Evolutionary conservation across 2,113 vertebrate species (phyloP), one percentile per base, ranked within the genome.

Genomic region (Hassar affinis): DNA sequence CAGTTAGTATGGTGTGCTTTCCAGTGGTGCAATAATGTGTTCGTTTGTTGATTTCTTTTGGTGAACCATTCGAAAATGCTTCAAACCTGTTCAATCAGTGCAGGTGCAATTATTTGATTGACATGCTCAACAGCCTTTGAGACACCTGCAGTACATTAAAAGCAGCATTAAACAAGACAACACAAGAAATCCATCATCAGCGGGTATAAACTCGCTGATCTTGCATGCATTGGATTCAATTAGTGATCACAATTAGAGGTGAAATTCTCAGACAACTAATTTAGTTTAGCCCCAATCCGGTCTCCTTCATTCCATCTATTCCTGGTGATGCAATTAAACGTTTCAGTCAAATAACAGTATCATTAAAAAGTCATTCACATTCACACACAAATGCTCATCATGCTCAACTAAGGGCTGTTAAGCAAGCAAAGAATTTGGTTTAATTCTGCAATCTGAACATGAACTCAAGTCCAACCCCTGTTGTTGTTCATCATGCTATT

Each of bases 71-170:
- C 17, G 6, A 15, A 82, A 14, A 78, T 25, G 11, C 59, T 88
- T 90, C 96, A 94, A 95, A 99, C 98, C 94, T 98, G 94, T 90
- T 93, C 94, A 93, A 99, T 80, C 91, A 99, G 95, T 88, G 95
- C 95, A 91, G 97, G 96, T 64, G 95, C 97, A 94, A 99, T 95
- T 80, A 93, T 93, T 91, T 96, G 95, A 94, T 99, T 99, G 91
- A 99, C 93, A 94, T 99, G 94, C 89, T 96, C 95, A 90, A 99
- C 97, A 92, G 98, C 98, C 94, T 97, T 94, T 91, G 94, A 96
- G 83, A 99, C 97, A 94, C 98, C 98, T 99, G 91, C 82, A 96
- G 93, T 86, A 90, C 94, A 95, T 85, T 77, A 38, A 93, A 93
- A 93, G 81, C 68, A 93, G 25, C 20, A 82, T 35, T 72, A 68